Evolutionary conservation across 2,888 invertebrate species (phyloP), one percentile per base, ranked within the genome.

Genomic region (Isoperla grammatica): DNA sequence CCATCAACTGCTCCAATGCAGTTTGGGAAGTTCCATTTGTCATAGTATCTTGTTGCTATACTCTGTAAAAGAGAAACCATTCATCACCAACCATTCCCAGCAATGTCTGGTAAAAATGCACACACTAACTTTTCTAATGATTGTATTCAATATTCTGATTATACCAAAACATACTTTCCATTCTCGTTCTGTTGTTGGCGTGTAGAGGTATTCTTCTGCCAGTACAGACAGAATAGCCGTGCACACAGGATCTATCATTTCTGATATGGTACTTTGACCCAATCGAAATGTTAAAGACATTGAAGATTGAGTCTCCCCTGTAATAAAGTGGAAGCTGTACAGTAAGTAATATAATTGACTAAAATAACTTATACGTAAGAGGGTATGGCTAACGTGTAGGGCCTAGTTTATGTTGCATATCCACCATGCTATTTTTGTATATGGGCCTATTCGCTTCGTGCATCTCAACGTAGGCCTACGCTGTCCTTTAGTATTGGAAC

Each of bases 1-100:
- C 50, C 50, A 15, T 50, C 50, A 42, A 69, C 61, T 20, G 67
- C 66, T 17, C 67, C 68, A 57, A 65, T 20, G 56, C 67, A 65
- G 48, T 66, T 63, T 45, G 63, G 55, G 37, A 66, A 64, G 48
- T 67, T 61, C 66, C 65, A 67, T 39, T 57, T 55, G 42, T 58
- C 61, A 13, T 15, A 54, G 37, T 19, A 54, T 37, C 15, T 54
- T 13, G 15, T 37, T 15, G 39, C 17, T 54, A 40, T 19, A 40
- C 13, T 37, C 20, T 39, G n/a, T 5, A 54, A 29, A n/a, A 54
- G 29, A 39, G 4, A 29, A 29, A 29, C 29, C 29, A 29, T n/a
- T n/a, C n/a, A n/a, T n/a, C n/a, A n/a, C n/a, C n/a, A n/a, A n/a
- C n/a, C n/a, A n/a, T n/a, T n/a, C n/a, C n/a, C n/a, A n/a, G n/a